Evolutionary conservation across 1,140 invertebrate species (phyloP).

Genomic region (Spodoptera frugiperda): DNA sequence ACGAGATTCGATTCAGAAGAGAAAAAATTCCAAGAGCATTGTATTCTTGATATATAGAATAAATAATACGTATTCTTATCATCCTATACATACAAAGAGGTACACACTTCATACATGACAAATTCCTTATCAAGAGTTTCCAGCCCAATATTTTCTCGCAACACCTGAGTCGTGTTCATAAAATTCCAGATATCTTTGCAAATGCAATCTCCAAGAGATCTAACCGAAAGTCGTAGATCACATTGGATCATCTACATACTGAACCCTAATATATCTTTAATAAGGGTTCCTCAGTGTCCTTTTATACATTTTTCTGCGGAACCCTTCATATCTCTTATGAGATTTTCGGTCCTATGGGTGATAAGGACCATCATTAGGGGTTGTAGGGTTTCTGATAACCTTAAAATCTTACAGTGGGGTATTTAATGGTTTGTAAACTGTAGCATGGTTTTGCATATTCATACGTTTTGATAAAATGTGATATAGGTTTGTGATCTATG

Average conservation of each 20-base stretch:
- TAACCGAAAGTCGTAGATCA: constrained; percentile 22
- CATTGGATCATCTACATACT: constrained; percentile 3
- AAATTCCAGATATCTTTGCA: background rate
- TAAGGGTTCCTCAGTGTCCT: constrained; percentile 35
- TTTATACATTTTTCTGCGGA: constrained; percentile 25
- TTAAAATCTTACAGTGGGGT: background rate
- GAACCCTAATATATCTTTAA: constrained; percentile 40
- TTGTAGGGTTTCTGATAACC: background rate
- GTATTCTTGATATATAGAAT: too few relatives aligned
- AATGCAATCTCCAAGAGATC: constrained; percentile 2
- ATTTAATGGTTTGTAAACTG: too few relatives aligned
- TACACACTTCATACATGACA: background rate
- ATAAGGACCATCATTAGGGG: background rate
- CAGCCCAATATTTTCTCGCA: background rate
- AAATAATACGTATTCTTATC: too few relatives aligned
- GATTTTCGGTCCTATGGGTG: constrained; percentile 15
- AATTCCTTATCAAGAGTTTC: background rate
- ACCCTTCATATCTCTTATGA: constrained; percentile 33
- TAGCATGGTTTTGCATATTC: too few relatives aligned
- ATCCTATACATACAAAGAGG: too few relatives aligned
- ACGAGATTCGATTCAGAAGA: too few relatives aligned
- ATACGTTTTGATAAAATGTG: too few relatives aligned
- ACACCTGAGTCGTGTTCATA: background rate
- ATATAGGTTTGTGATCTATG: too few relatives aligned
- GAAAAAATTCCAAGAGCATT: too few relatives aligned